Conservation (phyloP, 2,113 vertebrate genomes). For the Progne subis region DNA sequence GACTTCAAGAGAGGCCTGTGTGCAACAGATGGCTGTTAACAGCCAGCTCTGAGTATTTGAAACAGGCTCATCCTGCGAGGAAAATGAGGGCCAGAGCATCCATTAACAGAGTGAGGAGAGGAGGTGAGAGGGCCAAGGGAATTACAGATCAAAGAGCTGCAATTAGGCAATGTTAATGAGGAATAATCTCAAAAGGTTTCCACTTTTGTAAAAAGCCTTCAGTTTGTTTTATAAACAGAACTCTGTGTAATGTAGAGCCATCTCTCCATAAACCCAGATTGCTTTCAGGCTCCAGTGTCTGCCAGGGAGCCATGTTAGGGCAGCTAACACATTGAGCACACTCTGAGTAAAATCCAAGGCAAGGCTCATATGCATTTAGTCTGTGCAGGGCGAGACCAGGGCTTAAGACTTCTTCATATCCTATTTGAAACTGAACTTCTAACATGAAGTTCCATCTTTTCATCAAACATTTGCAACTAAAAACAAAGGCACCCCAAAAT, state of each 20-base stretch:
- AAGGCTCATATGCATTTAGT: not conserved
- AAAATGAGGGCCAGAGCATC: not conserved
- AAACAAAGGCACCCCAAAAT: not conserved
- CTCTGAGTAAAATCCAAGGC: not conserved
- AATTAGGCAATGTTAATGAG: constrained; percentile 35
- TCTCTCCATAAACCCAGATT: not conserved
- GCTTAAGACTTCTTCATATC: not conserved
- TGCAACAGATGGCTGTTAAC: not conserved
- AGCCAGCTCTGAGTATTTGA: not conserved
- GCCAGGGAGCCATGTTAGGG: not conserved
- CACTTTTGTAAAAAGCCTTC: not conserved
- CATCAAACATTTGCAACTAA: not conserved
- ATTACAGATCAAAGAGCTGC: constrained; percentile 33
- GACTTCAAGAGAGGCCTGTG: not conserved
- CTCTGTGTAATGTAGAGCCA: not conserved
- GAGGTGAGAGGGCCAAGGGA: not conserved
- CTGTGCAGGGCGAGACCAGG: not conserved
- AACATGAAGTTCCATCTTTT: not conserved
- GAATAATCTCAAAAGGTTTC: not conserved
- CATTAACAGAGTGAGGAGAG: not conserved
- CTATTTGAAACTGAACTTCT: not conserved
- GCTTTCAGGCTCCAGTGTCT: not conserved
- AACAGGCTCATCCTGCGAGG: not conserved
- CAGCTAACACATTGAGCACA: not conserved
- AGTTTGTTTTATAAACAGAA: constrained; percentile 4